Percentiles rank a stretch among this genome's conserved stretches.
These are phyloP conservation scores for Todus mexicanus DNA, from an alignment of 2,797 vertebrate genomes.

Conservation along the genomic window DNA sequence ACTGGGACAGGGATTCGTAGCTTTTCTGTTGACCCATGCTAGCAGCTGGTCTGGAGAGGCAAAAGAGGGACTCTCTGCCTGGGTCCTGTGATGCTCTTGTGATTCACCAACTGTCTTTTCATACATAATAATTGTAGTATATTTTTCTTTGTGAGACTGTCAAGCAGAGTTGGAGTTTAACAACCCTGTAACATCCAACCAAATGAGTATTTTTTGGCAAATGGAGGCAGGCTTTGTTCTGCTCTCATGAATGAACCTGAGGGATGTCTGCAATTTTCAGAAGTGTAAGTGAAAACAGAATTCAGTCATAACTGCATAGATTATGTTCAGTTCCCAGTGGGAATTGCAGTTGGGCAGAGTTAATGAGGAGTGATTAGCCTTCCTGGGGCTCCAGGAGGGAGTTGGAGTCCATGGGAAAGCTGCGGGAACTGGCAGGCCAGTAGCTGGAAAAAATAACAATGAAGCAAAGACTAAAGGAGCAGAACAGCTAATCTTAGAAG, in stretches of 20 bases:
- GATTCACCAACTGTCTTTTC: neutral
- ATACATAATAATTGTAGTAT: neutral
- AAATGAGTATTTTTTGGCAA: neutral
- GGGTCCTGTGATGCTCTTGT: neutral
- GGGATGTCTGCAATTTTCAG: neutral
- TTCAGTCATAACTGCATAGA: neutral
- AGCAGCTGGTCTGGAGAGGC: neutral
- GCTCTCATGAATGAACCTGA: neutral
- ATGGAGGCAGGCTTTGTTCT: neutral
- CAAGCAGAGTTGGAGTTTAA: neutral
- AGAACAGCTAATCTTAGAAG: neutral
- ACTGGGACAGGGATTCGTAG: neutral
- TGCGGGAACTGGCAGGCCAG: neutral
- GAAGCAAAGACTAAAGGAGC: neutral
- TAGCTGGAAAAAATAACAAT: neutral
- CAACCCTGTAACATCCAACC: neutral
- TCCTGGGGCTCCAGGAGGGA: neutral
- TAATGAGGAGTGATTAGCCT: neutral
- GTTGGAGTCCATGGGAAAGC: neutral
- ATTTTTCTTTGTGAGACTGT: accelerated
- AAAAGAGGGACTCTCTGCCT: neutral
- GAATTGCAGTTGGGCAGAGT: neutral
- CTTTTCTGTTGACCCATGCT: neutral
- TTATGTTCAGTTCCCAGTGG: neutral
- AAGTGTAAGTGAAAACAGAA: neutral